Conservation (phyloP, 1,140 invertebrate species). For the Akabosia matsudoensis region DNA sequence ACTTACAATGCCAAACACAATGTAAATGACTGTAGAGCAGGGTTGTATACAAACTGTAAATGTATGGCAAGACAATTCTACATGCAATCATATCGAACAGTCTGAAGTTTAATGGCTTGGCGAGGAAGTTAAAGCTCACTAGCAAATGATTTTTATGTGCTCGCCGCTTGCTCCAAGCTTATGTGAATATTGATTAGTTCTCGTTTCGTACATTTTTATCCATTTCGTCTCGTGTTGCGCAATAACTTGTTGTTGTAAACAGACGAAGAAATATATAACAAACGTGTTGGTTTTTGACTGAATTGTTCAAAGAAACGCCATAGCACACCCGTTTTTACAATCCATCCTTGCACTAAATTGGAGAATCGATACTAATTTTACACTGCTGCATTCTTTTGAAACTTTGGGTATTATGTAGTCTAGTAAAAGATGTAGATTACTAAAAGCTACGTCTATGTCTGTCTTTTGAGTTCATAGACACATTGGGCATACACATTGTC, state of each 20-base stretch:
- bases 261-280: not conserved
- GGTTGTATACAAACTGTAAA: too few relatives aligned
- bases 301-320: not conserved
- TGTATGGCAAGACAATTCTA: not conserved
- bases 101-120: not conserved
- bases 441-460: too few relatives aligned
- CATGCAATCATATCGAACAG: not conserved
- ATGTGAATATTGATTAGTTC: constrained; percentile 14
- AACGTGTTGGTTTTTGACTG: not conserved
- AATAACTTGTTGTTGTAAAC: not conserved
- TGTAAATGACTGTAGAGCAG: not conserved
- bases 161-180: not conserved
- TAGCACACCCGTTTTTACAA: not conserved
- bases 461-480: too few relatives aligned
- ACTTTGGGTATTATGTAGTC: too few relatives aligned
- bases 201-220: not conserved
- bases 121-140: not conserved
- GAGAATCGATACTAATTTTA: not conserved
- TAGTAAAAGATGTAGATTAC: too few relatives aligned
- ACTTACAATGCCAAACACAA: not conserved
- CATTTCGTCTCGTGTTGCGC: not conserved
- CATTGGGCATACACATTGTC: not conserved
- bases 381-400: too few relatives aligned
- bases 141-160: not conserved
- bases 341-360: not conserved